phyloP scores from a whole-genome alignment of 1,140 invertebrate genomes.

The Bombus haemorrhoidalis region DNA sequence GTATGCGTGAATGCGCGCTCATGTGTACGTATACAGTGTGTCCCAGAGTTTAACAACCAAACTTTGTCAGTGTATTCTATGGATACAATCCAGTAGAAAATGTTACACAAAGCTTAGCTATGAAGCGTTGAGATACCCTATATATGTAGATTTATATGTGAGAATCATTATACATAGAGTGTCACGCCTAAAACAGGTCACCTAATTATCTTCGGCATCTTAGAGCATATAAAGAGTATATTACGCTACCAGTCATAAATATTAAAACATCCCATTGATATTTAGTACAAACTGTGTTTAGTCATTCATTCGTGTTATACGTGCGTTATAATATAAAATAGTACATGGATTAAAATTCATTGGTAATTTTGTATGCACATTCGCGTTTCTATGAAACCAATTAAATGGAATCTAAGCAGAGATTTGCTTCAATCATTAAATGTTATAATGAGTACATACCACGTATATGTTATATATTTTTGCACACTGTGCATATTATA shows the following conservation, averaged over 20 bases:
- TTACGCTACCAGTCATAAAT: neutral
- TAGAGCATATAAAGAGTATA: neutral
- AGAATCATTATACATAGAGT: neutral
- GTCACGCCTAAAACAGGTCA: neutral
- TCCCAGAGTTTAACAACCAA: no score
- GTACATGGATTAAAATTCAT: neutral
- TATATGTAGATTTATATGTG: slow-evolving; percentile 3
- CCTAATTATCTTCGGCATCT: neutral
- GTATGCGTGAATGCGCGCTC: slow-evolving; percentile 47
- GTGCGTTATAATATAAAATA: no score
- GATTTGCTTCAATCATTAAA: neutral
- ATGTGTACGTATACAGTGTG: slow-evolving; percentile 30
- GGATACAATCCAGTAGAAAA: no score
- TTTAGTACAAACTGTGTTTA: neutral
- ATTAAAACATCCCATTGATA: neutral
- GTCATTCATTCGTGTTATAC: no score
- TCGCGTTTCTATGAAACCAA: neutral
- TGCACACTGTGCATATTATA: neutral
- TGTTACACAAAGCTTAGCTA: no score
- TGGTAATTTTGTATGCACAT: neutral
- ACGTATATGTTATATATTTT: neutral
- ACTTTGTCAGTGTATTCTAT: no score
- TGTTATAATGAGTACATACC: neutral
- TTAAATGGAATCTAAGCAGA: neutral
- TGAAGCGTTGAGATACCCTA: no score